Evolutionary conservation across 1,140 invertebrate species (phyloP).

Genomic region (Wasmannia auropunctata): DNA sequence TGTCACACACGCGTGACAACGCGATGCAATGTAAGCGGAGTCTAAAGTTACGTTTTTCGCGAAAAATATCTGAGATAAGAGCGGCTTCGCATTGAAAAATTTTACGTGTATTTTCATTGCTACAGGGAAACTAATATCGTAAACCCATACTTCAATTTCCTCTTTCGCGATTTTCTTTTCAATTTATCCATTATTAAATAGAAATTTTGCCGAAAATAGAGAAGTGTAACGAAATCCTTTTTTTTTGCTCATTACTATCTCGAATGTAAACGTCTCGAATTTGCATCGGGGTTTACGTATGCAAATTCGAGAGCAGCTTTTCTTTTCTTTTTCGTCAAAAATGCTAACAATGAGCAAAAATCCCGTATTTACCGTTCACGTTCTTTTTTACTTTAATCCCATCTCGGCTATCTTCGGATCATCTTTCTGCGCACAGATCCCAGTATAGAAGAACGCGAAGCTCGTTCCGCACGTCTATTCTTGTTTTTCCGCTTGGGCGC

Average conservation of each 20-base stretch:
- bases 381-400: background rate
- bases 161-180: background rate
- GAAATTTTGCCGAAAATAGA: constrained; percentile 22
- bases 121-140: background rate
- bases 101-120: constrained; percentile 37
- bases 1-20: constrained; percentile 54
- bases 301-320: background rate
- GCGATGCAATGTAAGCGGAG: constrained; percentile 28
- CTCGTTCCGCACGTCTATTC: background rate
- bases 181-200: constrained; percentile 24
- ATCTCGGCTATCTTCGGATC: background rate
- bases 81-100: constrained; percentile 39
- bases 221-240: background rate
- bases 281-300: constrained; percentile 35
- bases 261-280: constrained; percentile 41
- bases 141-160: constrained; percentile 30
- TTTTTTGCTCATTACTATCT: background rate
- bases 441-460: constrained; percentile 8
- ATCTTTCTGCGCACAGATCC: background rate
- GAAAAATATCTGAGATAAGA: constrained; percentile 42
- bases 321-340: constrained; percentile 17
- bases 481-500: background rate
- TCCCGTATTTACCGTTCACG: constrained; percentile 16
- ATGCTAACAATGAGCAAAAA: constrained; percentile 3
- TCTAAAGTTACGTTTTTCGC: constrained; percentile 39